phyloP scores from a whole-genome alignment of 2,888 invertebrate genomes.

The Orthosia incerta region DNA sequence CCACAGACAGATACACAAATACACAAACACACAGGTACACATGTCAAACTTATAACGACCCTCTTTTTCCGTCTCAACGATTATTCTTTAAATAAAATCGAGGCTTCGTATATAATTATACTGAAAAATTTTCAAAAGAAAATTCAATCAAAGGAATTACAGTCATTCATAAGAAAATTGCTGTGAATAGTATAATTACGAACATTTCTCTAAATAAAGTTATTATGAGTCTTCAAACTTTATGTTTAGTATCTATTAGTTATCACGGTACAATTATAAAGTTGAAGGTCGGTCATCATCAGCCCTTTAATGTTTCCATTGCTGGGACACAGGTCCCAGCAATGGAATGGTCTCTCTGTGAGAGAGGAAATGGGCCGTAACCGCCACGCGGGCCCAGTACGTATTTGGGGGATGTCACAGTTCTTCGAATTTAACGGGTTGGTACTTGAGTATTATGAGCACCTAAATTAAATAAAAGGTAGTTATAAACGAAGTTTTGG shows the following conservation, averaged over 20 bases:
- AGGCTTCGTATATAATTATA: no score
- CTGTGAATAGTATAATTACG: conserved; percentile 15
- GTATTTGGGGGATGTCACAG: no score
- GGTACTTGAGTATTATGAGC: conserved; percentile 5
- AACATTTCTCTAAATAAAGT: conserved; percentile 32
- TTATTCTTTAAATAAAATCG: no score
- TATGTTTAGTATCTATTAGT: conserved; percentile 24
- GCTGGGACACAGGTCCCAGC: no score
- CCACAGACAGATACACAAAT: no score
- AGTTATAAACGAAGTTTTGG: background rate
- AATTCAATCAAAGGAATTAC: conserved; percentile 2
- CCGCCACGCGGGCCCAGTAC: no score
- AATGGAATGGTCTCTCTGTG: no score
- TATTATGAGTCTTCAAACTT: conserved; percentile 4
- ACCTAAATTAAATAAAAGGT: conserved; percentile 10
- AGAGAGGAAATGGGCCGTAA: no score
- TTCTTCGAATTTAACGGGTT: background rate
- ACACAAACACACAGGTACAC: no score
- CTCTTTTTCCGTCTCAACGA: background rate
- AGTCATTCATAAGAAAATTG: conserved; percentile 7
- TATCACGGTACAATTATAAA: conserved; percentile 21
- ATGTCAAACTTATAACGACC: no score
- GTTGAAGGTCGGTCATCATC: conserved; percentile 1
- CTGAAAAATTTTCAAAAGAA: background rate
- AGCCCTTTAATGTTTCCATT: no score